phyloP scores from a whole-genome alignment of 2,797 vertebrate genomes.

The Rhynchonycteris naso region DNA sequence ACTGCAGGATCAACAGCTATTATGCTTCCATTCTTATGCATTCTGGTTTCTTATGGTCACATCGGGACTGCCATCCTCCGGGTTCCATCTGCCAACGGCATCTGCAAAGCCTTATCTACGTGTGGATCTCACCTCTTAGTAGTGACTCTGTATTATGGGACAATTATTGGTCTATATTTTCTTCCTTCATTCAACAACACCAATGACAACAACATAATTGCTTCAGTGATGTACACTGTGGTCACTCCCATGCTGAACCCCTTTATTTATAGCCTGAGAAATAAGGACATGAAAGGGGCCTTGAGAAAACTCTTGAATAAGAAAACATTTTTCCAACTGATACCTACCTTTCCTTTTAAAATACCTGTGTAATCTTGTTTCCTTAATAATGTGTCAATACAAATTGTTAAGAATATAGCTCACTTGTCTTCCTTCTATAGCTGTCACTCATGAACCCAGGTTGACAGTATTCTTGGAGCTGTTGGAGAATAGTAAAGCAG shows the following conservation, averaged over 20 bases:
- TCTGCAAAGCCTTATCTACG: constrained; percentile 71
- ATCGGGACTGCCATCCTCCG: constrained; percentile 63
- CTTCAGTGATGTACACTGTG: constrained; percentile 70
- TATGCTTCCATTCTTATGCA: constrained; percentile 68
- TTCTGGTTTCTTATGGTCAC: constrained; percentile 65
- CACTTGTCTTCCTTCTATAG: neutral
- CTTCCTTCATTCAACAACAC: constrained; percentile 44
- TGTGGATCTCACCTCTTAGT: constrained; percentile 76
- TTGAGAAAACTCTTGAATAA: constrained; percentile 60
- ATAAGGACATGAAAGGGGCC: constrained; percentile 73
- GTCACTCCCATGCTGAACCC: constrained; percentile 75
- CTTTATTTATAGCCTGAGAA: constrained; percentile 76
- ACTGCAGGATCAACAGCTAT: constrained; percentile 60
- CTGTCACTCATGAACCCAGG: neutral
- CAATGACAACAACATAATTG: constrained; percentile 26
- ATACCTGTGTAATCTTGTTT: neutral
- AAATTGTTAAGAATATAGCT: constrained; percentile 29
- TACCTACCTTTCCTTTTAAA: constrained; percentile 1
- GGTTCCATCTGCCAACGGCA: constrained; percentile 53
- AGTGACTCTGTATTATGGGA: constrained; percentile 72
- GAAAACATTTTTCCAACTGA: constrained; percentile 39
- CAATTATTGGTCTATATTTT: constrained; percentile 73
- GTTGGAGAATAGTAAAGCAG: neutral
- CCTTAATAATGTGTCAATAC: neutral
- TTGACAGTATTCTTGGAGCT: neutral